A percentile compares a stretch with the other conserved stretches of the same genome.
Conservation (phyloP, 2,113 vertebrate genomes). For the Maccullochella peelii region DNA sequence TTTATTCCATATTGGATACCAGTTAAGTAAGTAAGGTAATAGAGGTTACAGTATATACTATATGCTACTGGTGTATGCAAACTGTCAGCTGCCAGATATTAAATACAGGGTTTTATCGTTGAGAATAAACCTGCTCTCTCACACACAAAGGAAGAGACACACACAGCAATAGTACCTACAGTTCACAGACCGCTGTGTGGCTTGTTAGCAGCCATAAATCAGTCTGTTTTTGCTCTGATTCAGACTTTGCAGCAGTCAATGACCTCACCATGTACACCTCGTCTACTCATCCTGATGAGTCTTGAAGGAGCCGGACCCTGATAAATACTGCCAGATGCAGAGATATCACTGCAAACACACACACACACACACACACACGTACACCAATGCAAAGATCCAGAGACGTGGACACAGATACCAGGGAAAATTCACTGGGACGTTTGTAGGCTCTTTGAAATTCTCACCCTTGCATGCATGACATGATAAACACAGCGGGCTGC, state of each 20-base stretch:
- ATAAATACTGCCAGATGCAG: slow-evolving; percentile 82
- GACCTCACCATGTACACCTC: slow-evolving; percentile 71
- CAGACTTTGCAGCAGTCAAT: slow-evolving; percentile 52
- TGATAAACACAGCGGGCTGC: slow-evolving; percentile 17
- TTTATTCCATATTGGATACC: slow-evolving; percentile 2
- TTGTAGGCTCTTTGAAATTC: slow-evolving; percentile 6
- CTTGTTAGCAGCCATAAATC: slow-evolving; percentile 76
- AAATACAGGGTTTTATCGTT: slow-evolving; percentile 45
- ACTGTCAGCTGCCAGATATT: slow-evolving; percentile 16
- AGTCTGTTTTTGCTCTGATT: slow-evolving; percentile 51
- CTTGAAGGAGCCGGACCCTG: slow-evolving; percentile 61
- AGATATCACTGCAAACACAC: slow-evolving; percentile 25
- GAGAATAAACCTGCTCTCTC: slow-evolving; percentile 34
- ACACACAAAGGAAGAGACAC: slow-evolving; percentile 3
- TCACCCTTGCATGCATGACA: neutral
- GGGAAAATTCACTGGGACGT: slow-evolving; percentile 9
- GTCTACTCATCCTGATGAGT: slow-evolving; percentile 71
- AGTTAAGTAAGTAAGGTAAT: neutral
- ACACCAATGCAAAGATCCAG: neutral
- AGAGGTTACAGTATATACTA: neutral
- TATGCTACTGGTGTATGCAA: slow-evolving; percentile 9
- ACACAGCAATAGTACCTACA: slow-evolving; percentile 11
- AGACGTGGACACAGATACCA: slow-evolving; percentile 22
- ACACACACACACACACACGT: neutral
- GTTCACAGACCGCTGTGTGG: slow-evolving; percentile 52